Percentiles rank a stretch among this genome's conserved stretches.
phyloP scores from a whole-genome alignment of 2,113 vertebrate species.

The Mola mola region DNA sequence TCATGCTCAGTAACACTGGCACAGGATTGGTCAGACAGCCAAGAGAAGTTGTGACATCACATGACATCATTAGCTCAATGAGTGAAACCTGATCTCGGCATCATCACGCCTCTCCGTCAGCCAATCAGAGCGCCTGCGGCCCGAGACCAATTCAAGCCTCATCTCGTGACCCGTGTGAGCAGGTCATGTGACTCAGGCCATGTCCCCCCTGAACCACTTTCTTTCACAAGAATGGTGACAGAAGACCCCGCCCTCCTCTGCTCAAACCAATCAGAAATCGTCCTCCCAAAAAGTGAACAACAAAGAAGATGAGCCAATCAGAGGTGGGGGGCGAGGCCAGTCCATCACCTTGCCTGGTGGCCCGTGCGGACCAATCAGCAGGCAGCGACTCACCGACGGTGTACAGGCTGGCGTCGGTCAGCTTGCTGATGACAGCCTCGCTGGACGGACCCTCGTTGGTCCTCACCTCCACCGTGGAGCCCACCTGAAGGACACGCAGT shows the following conservation, averaged over 20 bases:
- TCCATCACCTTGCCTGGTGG: not conserved
- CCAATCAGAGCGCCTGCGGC: conserved; percentile 9
- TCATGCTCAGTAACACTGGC: not conserved
- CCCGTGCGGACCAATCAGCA: not conserved
- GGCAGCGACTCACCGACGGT: conserved; percentile 90
- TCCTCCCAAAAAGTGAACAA: too few relatives aligned
- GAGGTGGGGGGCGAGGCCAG: too few relatives aligned
- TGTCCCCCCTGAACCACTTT: too few relatives aligned
- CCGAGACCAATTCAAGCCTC: too few relatives aligned
- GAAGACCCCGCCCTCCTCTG: too few relatives aligned
- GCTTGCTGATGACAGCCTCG: conserved; percentile 93
- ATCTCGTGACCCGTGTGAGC: too few relatives aligned
- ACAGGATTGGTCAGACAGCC: conserved; percentile 55
- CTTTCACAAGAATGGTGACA: too few relatives aligned
- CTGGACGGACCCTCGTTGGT: conserved; percentile 90
- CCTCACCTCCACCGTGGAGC: conserved; percentile 96
- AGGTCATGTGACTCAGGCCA: too few relatives aligned
- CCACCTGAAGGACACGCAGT: conserved; percentile 83
- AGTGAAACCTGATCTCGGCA: conserved; percentile 48
- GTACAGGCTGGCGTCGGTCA: conserved; percentile 99
- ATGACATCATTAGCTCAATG: conserved; percentile 30
- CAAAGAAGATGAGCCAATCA: too few relatives aligned
- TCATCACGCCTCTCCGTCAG: conserved; percentile 37
- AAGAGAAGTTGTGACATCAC: conserved; percentile 60
- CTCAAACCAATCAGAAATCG: too few relatives aligned